phyloP scores from a whole-genome alignment of 2,888 invertebrate species.

The Synergus laeviventris region DNA sequence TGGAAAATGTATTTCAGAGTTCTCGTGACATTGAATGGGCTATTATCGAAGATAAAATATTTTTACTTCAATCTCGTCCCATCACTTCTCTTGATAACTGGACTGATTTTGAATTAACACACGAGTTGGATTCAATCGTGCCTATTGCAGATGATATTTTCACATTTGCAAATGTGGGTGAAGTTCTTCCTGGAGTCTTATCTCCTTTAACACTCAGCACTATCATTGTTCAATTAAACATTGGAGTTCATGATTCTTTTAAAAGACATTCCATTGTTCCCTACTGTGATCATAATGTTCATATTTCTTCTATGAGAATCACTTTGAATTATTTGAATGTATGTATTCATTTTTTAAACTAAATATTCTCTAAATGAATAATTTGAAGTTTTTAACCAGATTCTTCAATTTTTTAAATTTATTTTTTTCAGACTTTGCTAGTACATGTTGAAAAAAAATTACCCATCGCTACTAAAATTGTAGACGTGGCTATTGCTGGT shows the following conservation, averaged over 20 bases:
- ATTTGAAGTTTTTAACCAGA: background rate
- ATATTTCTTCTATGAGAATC: constrained; percentile 47
- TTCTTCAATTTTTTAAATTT: background rate
- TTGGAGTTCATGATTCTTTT: background rate
- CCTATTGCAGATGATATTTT: constrained; percentile 81
- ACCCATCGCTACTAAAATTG: constrained; percentile 76
- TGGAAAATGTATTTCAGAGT: constrained; percentile 84
- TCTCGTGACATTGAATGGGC: constrained; percentile 91
- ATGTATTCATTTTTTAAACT: constrained; percentile 45
- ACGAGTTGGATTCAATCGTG: constrained; percentile 85
- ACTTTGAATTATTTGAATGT: constrained; percentile 59
- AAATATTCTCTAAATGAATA: too few relatives aligned
- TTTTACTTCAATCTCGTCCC: constrained; percentile 86
- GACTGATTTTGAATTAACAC: constrained; percentile 87
- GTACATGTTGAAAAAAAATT: constrained; percentile 75
- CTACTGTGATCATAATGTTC: constrained; percentile 36
- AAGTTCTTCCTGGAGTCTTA: constrained; percentile 82
- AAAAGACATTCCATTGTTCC: background rate
- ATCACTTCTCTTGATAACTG: constrained; percentile 85
- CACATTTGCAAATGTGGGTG: constrained; percentile 87
- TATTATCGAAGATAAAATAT: constrained; percentile 79
- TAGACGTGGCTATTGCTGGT: constrained; percentile 82
- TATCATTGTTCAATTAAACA: constrained; percentile 65
- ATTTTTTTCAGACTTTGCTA: constrained; percentile 75
- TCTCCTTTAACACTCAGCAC: constrained; percentile 78